phyloP scores from a whole-genome alignment of 1,140 invertebrate species.

The Apis florea region DNA sequence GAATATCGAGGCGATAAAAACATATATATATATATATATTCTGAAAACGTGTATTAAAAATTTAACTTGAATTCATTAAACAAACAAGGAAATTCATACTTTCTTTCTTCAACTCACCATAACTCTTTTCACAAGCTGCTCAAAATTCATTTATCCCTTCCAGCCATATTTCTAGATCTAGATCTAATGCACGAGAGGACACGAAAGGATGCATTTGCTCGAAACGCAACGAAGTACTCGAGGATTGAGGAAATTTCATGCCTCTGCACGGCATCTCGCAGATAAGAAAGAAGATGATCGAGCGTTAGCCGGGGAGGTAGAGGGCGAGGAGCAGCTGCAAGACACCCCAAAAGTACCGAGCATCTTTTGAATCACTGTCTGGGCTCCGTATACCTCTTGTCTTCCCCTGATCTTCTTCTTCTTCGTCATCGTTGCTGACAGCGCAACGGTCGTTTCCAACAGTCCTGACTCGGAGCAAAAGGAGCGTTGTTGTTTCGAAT shows the following conservation, averaged over 20 bases:
- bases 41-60: too few species aligned
- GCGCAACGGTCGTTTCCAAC: conserved; percentile 54
- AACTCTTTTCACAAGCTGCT: background rate
- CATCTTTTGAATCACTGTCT: conserved; percentile 77
- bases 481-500: conserved; percentile 22
- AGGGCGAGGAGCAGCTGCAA: conserved; percentile 75
- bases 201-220: background rate
- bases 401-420: conserved; percentile 63
- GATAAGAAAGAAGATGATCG: conserved; percentile 47
- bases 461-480: background rate
- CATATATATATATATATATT: background rate
- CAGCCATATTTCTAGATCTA: too few species aligned
- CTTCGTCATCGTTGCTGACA: conserved; percentile 41
- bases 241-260: conserved; percentile 30
- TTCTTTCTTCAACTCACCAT: too few species aligned
- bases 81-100: background rate
- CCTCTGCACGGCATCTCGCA: conserved; percentile 5
- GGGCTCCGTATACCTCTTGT: conserved; percentile 52
- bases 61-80: background rate
- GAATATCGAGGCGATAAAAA: background rate
- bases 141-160: background rate
- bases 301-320: conserved; percentile 44
- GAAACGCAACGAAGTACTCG: background rate
- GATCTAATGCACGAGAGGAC: background rate
- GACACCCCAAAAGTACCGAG: conserved; percentile 72